These are phyloP conservation scores for Notodonta dromedarius DNA, from an alignment of 2,888 invertebrate genomes.

Conservation along the genomic window DNA sequence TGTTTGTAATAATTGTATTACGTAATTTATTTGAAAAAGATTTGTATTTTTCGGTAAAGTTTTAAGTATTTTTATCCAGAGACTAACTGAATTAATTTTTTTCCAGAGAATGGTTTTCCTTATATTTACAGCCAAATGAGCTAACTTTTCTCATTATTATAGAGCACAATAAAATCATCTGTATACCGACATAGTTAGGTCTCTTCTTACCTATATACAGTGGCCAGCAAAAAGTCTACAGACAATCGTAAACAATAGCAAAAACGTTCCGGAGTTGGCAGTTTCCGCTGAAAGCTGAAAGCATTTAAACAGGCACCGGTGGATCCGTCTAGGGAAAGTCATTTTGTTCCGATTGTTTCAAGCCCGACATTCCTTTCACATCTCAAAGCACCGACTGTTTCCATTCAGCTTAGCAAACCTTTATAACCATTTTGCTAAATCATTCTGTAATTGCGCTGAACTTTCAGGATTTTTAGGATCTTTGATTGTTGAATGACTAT, in stretches of 20 bases:
- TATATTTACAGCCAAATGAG: too few species aligned
- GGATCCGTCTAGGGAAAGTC: background rate
- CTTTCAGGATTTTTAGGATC: too few species aligned
- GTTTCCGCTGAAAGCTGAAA: slow-evolving; percentile 6
- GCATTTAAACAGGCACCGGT: background rate
- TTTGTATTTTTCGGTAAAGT: too few species aligned
- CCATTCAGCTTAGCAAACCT: background rate
- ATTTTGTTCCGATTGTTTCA: background rate
- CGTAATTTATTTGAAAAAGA: too few species aligned
- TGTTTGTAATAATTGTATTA: background rate
- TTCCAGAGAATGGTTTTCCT: too few species aligned
- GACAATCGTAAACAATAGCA: slow-evolving; percentile 1
- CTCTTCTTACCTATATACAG: too few species aligned
- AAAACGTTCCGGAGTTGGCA: background rate
- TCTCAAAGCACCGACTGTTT: slow-evolving; percentile 1
- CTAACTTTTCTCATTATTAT: background rate
- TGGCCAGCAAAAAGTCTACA: background rate
- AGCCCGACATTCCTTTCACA: too few species aligned
- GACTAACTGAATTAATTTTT: too few species aligned
- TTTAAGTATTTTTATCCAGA: too few species aligned
- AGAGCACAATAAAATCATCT: background rate
- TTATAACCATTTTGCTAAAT: slow-evolving; percentile 1
- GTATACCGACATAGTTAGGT: background rate
- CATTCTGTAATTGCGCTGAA: background rate
- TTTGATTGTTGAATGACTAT: too few species aligned